A percentile compares a stretch with the other conserved stretches of the same genome.
Conservation (phyloP, 1,140 invertebrate genomes). For the Drosophila persimilis region DNA sequence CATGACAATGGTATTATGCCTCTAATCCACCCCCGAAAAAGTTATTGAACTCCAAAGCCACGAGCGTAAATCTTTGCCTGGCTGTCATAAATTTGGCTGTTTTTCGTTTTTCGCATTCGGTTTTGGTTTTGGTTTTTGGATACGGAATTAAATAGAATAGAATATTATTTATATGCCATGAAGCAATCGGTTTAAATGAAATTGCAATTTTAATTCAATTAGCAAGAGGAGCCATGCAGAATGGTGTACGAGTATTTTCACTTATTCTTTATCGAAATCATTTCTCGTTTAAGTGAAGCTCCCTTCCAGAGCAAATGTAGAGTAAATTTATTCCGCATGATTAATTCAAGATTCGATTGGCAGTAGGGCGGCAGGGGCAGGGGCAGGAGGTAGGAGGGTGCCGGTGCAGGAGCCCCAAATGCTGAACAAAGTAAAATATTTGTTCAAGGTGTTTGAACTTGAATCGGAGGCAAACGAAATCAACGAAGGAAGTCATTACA, state of each 20-base stretch:
- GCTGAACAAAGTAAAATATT: slow-evolving; percentile 59
- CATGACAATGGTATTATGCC: slow-evolving; percentile 58
- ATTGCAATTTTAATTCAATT: slow-evolving; percentile 57
- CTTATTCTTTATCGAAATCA: slow-evolving; percentile 9
- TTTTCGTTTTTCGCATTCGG: slow-evolving; percentile 40
- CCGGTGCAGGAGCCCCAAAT: background rate
- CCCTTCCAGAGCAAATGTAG: slow-evolving; percentile 28
- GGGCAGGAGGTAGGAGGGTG: background rate
- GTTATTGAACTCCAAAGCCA: slow-evolving; percentile 51
- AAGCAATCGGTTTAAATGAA: background rate
- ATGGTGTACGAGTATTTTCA: too few relatives aligned
- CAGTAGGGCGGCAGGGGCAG: slow-evolving; percentile 20
- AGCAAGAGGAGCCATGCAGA: slow-evolving; percentile 12
- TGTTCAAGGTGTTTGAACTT: slow-evolving; percentile 58
- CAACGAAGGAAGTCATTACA: slow-evolving; percentile 55
- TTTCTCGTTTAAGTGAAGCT: slow-evolving; percentile 14
- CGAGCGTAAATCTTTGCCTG: slow-evolving; percentile 49
- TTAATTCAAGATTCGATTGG: slow-evolving; percentile 68
- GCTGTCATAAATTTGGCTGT: slow-evolving; percentile 53
- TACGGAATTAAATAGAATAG: slow-evolving; percentile 29
- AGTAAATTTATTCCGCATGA: slow-evolving; percentile 71
- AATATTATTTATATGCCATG: slow-evolving; percentile 37
- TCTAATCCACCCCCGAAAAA: slow-evolving; percentile 53
- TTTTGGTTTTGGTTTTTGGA: slow-evolving; percentile 46
- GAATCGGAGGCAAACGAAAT: slow-evolving; percentile 29